A percentile compares a stretch with the other conserved stretches of the same genome.
These are phyloP conservation scores for Tolypeutes matacus DNA, from an alignment of 2,797 vertebrate genomes.

Conservation along the genomic window DNA sequence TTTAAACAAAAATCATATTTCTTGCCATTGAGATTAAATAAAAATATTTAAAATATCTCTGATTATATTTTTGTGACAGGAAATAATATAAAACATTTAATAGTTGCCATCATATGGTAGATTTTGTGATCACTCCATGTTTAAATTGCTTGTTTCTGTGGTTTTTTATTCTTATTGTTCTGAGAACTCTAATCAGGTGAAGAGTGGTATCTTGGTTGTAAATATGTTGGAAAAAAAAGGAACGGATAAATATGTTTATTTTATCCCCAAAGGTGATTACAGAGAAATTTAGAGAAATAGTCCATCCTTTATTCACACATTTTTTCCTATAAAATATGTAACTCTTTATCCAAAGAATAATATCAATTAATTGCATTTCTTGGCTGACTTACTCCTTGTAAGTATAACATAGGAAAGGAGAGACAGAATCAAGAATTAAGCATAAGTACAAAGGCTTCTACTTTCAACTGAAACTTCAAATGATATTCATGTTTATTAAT, in stretches of 20 bases:
- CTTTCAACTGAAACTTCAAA: slow-evolving; percentile 30
- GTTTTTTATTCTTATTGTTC: not conserved
- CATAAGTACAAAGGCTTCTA: not conserved
- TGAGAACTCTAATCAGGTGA: not conserved
- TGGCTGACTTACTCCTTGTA: not conserved
- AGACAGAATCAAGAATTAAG: not conserved
- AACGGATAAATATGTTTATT: not conserved
- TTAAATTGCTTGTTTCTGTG: slow-evolving; percentile 10
- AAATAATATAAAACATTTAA: not conserved
- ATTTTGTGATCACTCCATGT: not conserved
- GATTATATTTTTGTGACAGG: slow-evolving; percentile 19
- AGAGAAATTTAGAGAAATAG: not conserved
- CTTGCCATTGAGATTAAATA: not conserved
- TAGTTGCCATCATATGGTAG: not conserved
- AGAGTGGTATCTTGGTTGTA: not conserved
- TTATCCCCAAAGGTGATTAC: not conserved
- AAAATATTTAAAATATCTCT: not conserved
- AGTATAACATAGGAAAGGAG: not conserved
- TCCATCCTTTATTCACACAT: not conserved
- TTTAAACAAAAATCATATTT: not conserved
- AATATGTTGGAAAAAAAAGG: not conserved
- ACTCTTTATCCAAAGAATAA: not conserved
- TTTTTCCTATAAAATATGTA: slow-evolving; percentile 16
- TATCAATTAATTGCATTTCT: not conserved
- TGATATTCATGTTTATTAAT: not conserved